Percentiles rank a stretch among this genome's conserved stretches.
phyloP scores from a whole-genome alignment of 2,113 vertebrate genomes.

The Gobiocypris rarus region DNA sequence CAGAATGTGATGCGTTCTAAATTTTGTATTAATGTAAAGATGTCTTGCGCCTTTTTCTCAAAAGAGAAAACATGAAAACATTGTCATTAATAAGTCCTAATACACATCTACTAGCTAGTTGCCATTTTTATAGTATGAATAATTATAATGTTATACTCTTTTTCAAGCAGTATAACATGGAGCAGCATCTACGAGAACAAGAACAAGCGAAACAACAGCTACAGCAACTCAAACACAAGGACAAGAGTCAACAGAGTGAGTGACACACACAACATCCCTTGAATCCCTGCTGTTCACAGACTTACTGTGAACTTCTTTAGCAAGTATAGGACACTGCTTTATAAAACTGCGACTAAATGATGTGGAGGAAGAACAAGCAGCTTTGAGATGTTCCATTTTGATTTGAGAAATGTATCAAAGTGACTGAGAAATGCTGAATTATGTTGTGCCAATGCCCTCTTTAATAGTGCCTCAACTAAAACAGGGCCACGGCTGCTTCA shows the following conservation, averaged over 20 bases:
- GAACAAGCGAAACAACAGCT: constrained; percentile 89
- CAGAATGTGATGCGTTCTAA: too few species aligned
- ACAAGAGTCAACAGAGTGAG: constrained; percentile 95
- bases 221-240: constrained; percentile 90
- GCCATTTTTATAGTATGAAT: neutral
- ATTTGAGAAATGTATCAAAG: neutral
- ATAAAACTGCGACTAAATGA: neutral
- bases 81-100: neutral
- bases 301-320: neutral
- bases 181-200: constrained; percentile 77
- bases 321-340: neutral
- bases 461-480: constrained; percentile 4
- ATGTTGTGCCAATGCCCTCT: neutral
- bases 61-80: too few species aligned
- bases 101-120: neutral
- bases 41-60: too few species aligned
- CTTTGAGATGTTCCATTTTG: neutral
- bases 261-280: constrained; percentile 10
- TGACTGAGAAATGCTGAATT: neutral
- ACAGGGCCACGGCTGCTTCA: neutral
- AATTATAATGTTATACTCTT: neutral
- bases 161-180: constrained; percentile 82
- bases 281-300: neutral
- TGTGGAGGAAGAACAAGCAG: neutral
- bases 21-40: too few species aligned